Conservation (phyloP, 2,888 invertebrate genomes). For the Trypoxylon attenuatum region DNA sequence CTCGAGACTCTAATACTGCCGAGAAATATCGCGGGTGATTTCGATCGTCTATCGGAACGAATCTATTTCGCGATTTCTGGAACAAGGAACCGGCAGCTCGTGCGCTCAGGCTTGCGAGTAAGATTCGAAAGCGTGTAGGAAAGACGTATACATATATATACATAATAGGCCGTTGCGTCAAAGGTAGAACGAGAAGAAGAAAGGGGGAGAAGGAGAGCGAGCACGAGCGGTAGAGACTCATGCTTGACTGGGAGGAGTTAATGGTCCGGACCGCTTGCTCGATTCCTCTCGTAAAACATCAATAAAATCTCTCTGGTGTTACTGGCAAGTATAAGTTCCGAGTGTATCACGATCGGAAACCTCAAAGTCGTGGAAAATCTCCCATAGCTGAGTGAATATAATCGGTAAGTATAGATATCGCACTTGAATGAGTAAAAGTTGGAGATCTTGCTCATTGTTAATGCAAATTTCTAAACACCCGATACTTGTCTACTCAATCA, state of each 20-base stretch:
- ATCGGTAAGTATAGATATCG: no score
- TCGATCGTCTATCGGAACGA: neutral
- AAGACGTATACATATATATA: no score
- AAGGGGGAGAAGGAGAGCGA: slow-evolving; percentile 8
- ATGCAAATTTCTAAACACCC: no score
- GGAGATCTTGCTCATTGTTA: no score
- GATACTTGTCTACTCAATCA: no score
- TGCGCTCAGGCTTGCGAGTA: slow-evolving; percentile 8
- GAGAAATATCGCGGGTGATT: neutral
- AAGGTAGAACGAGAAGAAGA: no score
- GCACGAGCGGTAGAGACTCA: slow-evolving; percentile 1
- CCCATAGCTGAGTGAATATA: no score
- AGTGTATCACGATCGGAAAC: no score
- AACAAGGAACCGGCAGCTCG: slow-evolving; percentile 1
- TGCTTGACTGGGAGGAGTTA: slow-evolving; percentile 29
- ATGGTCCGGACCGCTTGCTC: neutral
- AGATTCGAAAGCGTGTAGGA: slow-evolving; percentile 39
- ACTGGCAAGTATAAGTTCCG: no score
- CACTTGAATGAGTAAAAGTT: no score
- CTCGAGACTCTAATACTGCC: neutral
- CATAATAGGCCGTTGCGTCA: no score
- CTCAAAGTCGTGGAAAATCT: no score
- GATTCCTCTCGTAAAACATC: slow-evolving; percentile 21
- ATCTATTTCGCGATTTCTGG: neutral
- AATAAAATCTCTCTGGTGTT: slow-evolving; percentile 18